Evolutionary conservation across 2,113 vertebrate genomes (phyloP).

Genomic region (Trinectes maculatus): DNA sequence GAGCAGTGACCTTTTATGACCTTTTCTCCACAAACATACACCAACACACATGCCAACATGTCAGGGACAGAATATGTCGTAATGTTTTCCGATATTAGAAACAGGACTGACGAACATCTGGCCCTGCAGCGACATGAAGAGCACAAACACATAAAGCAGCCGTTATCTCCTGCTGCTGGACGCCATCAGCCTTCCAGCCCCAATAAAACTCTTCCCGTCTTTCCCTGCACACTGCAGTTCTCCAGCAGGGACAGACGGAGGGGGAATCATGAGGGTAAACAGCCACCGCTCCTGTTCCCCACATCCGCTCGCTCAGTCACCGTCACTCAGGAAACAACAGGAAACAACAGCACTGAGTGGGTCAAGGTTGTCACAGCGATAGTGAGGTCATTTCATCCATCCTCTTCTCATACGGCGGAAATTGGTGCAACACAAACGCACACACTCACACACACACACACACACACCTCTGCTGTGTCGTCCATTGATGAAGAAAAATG

Average conservation of each 20-base stretch:
- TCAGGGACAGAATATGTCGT: no score
- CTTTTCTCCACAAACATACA: no score
- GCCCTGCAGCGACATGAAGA: not conserved
- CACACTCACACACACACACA: not conserved
- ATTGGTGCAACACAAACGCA: no score
- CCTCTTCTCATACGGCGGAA: no score
- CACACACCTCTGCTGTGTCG: no score
- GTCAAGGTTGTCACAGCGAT: constrained; percentile 44
- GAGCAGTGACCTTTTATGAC: no score
- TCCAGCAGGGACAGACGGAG: constrained; percentile 26
- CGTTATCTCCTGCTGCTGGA: not conserved
- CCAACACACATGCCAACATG: no score
- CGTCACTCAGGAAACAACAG: constrained; percentile 56
- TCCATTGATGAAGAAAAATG: no score
- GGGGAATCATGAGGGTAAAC: constrained; percentile 45
- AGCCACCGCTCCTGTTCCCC: constrained; percentile 14
- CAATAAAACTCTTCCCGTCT: constrained; percentile 30
- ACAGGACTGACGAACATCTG: not conserved
- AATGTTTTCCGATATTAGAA: no score
- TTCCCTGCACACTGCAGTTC: not conserved
- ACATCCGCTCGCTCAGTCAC: constrained; percentile 39
- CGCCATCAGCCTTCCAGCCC: constrained; percentile 17
- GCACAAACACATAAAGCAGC: constrained; percentile 7
- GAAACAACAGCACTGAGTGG: constrained; percentile 38
- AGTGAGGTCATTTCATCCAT: no score